Evolutionary conservation across 2,888 invertebrate species (phyloP), one percentile per base, ranked within the genome.

Genomic region (Ornithoptera alexandrae): DNA sequence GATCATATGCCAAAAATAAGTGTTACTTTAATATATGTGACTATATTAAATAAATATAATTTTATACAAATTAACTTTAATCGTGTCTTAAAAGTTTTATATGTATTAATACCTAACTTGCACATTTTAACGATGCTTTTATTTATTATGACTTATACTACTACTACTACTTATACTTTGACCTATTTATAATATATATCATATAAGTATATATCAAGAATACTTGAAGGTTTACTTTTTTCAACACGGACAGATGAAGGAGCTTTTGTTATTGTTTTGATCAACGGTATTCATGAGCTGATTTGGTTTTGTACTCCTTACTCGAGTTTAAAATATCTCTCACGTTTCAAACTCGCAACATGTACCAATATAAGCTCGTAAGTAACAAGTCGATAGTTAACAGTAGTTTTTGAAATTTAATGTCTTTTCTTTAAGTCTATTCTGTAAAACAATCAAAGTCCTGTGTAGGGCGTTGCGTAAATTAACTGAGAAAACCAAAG

Each of bases 181-280:
- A 30, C 30, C 30, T 30, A 30, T 30, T 30, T 5, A 30, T 30
- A 30, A 4, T 30, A 30, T 30, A 30, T 30, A 30, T 30, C 3
- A 30, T 30, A 30, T 30, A 30, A 30, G 30, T 0, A 30, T 4
- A 30, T 30, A 30, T 56, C 18, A 56, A 24, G 57, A 22, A 12
- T 63, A 50, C 22, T 30, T 24, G 62, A 22, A 24, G 57, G 30
- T 58, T 57, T 58, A 36, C 7, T 53, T 22, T 57, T 65, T 62
- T 42, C 56, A 65, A 60, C 57, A 30, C 30, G 57, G 3, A 24
- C 57, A 46, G 62, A 69, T 57, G 62, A 42, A 46, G 65, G 56
- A 39, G n/a, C 20, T 46, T 18, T 60, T 64, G 64, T 39, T 36
- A 56, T 39, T 61, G 42, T 60, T 24, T 65, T 39, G 39, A 60